Conservation (phyloP, 1,140 invertebrate species). For the Bombus cullumanus region DNA sequence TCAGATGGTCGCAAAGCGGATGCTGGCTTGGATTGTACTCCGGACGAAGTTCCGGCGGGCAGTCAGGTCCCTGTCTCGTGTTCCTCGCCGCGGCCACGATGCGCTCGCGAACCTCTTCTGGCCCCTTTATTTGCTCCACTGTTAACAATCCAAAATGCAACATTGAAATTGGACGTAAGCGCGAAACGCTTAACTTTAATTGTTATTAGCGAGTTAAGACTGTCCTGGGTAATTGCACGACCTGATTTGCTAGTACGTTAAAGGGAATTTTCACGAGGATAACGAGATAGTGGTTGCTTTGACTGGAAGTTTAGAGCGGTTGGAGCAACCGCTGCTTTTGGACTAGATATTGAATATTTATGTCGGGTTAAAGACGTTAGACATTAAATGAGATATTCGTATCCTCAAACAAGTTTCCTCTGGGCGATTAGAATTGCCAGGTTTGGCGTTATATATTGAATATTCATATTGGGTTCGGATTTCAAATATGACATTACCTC, state of each 20-base stretch:
- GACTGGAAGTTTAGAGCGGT: too few species aligned
- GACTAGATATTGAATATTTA: too few species aligned
- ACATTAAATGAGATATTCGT: too few species aligned
- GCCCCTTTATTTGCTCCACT: conserved; percentile 92
- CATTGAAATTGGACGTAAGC: background rate
- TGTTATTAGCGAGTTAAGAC: background rate
- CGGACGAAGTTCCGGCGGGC: conserved; percentile 83
- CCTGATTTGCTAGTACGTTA: too few species aligned
- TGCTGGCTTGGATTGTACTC: conserved; percentile 81
- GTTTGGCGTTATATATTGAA: too few species aligned
- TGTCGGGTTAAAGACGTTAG: too few species aligned
- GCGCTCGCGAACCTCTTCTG: conserved; percentile 87
- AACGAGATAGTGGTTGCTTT: too few species aligned
- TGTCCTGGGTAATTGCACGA: background rate
- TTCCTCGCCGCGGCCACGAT: conserved; percentile 87
- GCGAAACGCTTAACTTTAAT: background rate
- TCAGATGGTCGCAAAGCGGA: conserved; percentile 80
- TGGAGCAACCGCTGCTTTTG: background rate
- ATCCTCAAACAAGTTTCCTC: too few species aligned
- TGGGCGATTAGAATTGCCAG: too few species aligned
- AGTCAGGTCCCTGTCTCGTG: conserved; percentile 84
- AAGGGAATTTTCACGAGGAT: background rate
- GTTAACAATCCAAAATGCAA: conserved; percentile 62
- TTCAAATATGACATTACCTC: too few species aligned
- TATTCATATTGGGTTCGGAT: too few species aligned